phyloP scores from a whole-genome alignment of 2,888 invertebrate genomes.

The Rhopalosiphum nymphaeae region DNA sequence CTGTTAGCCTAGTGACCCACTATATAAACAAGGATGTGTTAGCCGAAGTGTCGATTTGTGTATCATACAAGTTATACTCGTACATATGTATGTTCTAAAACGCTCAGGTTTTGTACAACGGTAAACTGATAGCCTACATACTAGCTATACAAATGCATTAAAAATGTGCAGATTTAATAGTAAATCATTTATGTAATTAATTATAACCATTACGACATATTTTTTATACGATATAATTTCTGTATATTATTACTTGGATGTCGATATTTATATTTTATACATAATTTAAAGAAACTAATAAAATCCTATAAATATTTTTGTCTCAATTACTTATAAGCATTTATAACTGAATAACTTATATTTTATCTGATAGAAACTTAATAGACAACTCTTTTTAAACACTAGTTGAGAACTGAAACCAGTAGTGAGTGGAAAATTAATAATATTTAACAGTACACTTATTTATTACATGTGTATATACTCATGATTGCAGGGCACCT shows the following conservation, averaged over 20 bases:
- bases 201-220: background rate
- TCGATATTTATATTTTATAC: background rate
- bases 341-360: background rate
- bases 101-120: slow-evolving; percentile 41
- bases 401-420: background rate
- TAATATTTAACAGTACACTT: slow-evolving; percentile 32
- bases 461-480: slow-evolving; percentile 17
- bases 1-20: slow-evolving; percentile 64
- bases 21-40: slow-evolving; percentile 60
- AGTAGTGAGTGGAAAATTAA: background rate
- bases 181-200: background rate
- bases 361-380: background rate
- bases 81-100: slow-evolving; percentile 17
- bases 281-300: background rate
- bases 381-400: background rate
- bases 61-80: slow-evolving; percentile 18
- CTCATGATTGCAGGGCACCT: slow-evolving; percentile 11
- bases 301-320: background rate
- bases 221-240: background rate
- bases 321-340: background rate
- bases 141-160: background rate
- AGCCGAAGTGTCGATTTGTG: slow-evolving; percentile 43
- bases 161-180: background rate
- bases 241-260: background rate
- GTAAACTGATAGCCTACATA: slow-evolving; percentile 40